These are phyloP conservation scores for Drosophila setifemur DNA, from an alignment of 1,140 invertebrate species.

Conservation along the genomic window DNA sequence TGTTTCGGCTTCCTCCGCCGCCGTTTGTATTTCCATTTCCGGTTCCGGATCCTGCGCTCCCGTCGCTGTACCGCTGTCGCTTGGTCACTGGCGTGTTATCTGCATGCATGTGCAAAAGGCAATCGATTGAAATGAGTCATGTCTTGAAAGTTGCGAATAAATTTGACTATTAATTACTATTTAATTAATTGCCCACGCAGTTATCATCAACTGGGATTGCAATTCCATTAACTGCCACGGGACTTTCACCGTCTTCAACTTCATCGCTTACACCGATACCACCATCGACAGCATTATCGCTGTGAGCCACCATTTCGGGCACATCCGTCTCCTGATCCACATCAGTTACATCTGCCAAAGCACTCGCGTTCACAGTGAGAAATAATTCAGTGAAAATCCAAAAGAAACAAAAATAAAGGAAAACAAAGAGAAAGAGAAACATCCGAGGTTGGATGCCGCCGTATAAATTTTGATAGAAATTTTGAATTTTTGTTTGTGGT, in stretches of 20 bases:
- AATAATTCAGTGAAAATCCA: slow-evolving; percentile 30
- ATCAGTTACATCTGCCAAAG: slow-evolving; percentile 43
- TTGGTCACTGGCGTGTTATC: slow-evolving; percentile 51
- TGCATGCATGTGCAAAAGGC: background rate
- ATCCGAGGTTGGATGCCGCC: slow-evolving; percentile 11
- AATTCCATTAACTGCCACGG: slow-evolving; percentile 40
- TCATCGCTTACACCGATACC: slow-evolving; percentile 40
- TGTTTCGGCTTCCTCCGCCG: slow-evolving; percentile 50
- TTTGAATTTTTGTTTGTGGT: slow-evolving; percentile 9
- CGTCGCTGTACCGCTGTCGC: slow-evolving; percentile 63
- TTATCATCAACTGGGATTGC: slow-evolving; percentile 52
- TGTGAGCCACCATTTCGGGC: slow-evolving; percentile 42
- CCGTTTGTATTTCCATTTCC: slow-evolving; percentile 21
- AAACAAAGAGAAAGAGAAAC: slow-evolving; percentile 56
- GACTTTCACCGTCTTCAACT: slow-evolving; percentile 39
- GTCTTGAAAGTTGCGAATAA: slow-evolving; percentile 4
- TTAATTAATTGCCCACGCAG: slow-evolving; percentile 40
- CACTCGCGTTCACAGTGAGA: slow-evolving; percentile 34
- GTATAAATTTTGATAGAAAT: slow-evolving; percentile 58
- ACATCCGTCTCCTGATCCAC: slow-evolving; percentile 69
- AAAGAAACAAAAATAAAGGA: slow-evolving; percentile 40
- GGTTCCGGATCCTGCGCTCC: slow-evolving; percentile 16
- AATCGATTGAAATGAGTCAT: slow-evolving; percentile 2
- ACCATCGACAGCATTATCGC: slow-evolving; percentile 51
- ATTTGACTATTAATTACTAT: slow-evolving; percentile 8